Evolutionary conservation across 1,140 invertebrate species (phyloP), one percentile per base, ranked within the genome.

Genomic region (Charaxes varanes): DNA sequence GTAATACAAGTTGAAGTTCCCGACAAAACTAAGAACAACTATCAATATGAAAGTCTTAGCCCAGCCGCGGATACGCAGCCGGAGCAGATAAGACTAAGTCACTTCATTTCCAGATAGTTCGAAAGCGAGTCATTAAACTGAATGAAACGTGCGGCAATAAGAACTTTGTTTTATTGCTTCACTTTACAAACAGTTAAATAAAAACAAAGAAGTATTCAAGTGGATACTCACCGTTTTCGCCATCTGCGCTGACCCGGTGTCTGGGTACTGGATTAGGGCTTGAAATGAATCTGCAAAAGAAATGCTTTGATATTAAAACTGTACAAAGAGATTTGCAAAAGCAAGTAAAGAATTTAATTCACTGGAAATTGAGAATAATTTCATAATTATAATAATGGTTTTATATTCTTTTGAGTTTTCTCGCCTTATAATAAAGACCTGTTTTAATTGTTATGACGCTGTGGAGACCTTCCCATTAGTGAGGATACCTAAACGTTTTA

Each of bases 251-350:
- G 96, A 94, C 66, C 96, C 90, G 41, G 97, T 94, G 86, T 99
- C 97, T 51, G 95, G 93, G 85, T 98, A 98, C 86, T 99, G 98
- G 82, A 99, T 97, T 62, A 99, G 89, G 41, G 97, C 97, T 91
- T 99, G 98, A 90, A 98, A 99, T 87, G 95, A 96, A 88, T 96
- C 95, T 97, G 89, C 49, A 92, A 92, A 72, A 50, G 62, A 73
- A 72, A 63, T 31, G 42, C 27, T 21, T 35, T 23, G 10, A 31
- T 36, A 19, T 41, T 36, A 17, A 33, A 41, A 30, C 16, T 22
- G 2, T 4, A 12, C 10, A 12, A 12, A 28, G 26, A 15, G 1
- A 15, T 15, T 36, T 36, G 17, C 23, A 36, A 26, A 26, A 5
- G 24, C 2, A 8, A 35, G 11, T 22, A 14, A 22, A 3, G 3